A percentile compares a stretch with the other conserved stretches of the same genome.
Conservation (phyloP, 2,113 vertebrate genomes). For the Montifringilla adamsi region DNA sequence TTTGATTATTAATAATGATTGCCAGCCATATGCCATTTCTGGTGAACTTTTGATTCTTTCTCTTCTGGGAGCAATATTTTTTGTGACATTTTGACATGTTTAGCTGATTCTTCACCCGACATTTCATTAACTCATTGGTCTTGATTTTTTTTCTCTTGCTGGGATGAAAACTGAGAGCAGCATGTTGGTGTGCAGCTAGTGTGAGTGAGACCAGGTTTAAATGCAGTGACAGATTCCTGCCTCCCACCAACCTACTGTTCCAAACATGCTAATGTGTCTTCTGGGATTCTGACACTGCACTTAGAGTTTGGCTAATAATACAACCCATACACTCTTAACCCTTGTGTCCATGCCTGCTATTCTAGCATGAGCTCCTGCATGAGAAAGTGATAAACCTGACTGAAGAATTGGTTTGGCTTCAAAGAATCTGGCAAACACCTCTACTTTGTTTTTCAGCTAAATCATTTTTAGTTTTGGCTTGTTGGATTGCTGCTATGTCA, state of each 20-base stretch:
- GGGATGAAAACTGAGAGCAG: slow-evolving; percentile 19
- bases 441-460: not conserved
- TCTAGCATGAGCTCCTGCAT: not conserved
- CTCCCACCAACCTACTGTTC: not conserved
- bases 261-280: not conserved
- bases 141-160: slow-evolving; percentile 26
- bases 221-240: not conserved
- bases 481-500: not conserved
- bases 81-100: slow-evolving; percentile 23
- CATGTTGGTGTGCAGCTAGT: not conserved
- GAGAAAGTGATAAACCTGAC: not conserved
- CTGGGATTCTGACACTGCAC: not conserved
- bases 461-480: not conserved
- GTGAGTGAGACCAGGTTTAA: not conserved
- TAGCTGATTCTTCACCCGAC: slow-evolving; percentile 12
- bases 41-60: not conserved
- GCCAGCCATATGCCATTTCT: not conserved
- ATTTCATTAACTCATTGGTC: slow-evolving; percentile 36
- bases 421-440: not conserved
- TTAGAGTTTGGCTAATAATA: not conserved
- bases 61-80: not conserved
- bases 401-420: not conserved
- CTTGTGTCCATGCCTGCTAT: not conserved
- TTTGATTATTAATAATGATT: not conserved
- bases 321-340: not conserved